These are phyloP conservation scores for Perizoma affinitatum DNA, from an alignment of 2,888 invertebrate genomes.

Conservation along the genomic window DNA sequence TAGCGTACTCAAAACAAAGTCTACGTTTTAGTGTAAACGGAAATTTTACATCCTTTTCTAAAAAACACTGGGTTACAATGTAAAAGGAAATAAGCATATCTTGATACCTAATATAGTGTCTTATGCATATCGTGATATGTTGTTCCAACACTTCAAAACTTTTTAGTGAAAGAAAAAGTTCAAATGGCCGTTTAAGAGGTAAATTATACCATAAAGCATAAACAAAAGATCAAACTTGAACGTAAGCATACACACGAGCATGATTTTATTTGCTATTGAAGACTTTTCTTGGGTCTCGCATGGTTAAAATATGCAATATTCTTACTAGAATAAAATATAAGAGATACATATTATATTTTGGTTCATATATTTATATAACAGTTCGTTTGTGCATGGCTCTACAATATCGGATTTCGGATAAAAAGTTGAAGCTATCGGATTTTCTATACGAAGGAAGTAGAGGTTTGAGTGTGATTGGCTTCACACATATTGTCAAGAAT, in stretches of 20 bases:
- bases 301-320: no score
- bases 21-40: neutral
- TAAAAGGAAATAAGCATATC: no score
- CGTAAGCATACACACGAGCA: neutral
- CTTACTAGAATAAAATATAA: no score
- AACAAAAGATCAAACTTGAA: neutral
- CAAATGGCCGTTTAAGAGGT: conserved; percentile 41
- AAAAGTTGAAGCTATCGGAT: conserved; percentile 48
- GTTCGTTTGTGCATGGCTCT: no score
- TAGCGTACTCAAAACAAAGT: no score
- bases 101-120: conserved; percentile 28
- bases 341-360: neutral
- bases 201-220: conserved; percentile 7
- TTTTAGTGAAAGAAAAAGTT: conserved; percentile 46
- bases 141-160: conserved; percentile 40
- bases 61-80: no score
- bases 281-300: no score
- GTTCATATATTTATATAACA: neutral
- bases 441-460: conserved; percentile 34
- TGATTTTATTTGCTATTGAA: no score
- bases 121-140: no score
- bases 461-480: conserved; percentile 21
- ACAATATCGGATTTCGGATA: conserved; percentile 30
- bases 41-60: no score
- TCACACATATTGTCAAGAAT: conserved; percentile 24